Base-by-base conservation (phyloP, 2,797 vertebrate species). In the Sternotherus odoratus region DNA sequence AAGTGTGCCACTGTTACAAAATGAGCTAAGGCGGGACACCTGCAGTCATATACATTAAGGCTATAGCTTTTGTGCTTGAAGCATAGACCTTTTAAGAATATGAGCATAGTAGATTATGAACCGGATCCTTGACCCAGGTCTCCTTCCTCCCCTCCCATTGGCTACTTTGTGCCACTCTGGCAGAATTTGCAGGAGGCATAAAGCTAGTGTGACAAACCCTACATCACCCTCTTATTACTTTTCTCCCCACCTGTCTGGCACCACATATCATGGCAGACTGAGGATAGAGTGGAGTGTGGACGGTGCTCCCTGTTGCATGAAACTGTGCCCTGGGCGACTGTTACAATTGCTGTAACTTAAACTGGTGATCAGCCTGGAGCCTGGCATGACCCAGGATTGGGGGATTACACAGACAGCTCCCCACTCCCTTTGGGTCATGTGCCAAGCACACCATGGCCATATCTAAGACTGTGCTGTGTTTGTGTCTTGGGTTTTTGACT, bases 1-100 rank as follows among this genome's bases (percentile, higher is more conserved):
- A 94, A 88, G 93, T 94, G 94, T 94, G 91, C 94, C 0, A 19
- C 94, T 56, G 91, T 94, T 91, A 92, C 2, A 21, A 75, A 48
- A 17, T 75, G 79, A 60, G 90, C 80, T 3, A 16, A 57, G 82
- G 81, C 66, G 28, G 53, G 74, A 92, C 57, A 89, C 85, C 88
- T 81, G 48, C 28, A 1, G 75, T 92, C 28, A 0, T 51, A 90
- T 0, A 0, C 85, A 26, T 83, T 48, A 1, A 84, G 51, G 80
- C 66, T 78, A n/a, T 87, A 79, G n/a, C 87, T 88, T 83, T 63
- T 80, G 63, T 78, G 79, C 74, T 82, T 91, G 86, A 94, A 93
- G 46, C 81, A 69, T 28, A 69, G 89, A 88, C 33, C 21, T 69
- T 94, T 91, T 89, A 81, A 90, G 95, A 94, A 63, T 88, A 93